Conservation (phyloP, 2,888 invertebrate genomes). For the Meliscaeva auricollis region DNA sequence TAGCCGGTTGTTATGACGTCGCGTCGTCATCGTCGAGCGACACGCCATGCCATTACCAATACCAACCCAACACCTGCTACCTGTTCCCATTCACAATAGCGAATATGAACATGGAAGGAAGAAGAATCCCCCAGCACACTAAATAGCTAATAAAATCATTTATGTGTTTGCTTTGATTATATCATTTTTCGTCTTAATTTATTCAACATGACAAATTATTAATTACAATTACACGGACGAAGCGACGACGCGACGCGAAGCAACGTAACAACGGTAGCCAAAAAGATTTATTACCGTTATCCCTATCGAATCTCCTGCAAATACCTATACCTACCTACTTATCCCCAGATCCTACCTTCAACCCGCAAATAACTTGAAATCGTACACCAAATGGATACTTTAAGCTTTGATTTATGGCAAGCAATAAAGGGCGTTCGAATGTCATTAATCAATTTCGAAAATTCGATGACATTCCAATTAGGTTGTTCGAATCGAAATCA, state of each 20-base stretch:
- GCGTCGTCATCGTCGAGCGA: neutral
- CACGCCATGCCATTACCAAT: neutral
- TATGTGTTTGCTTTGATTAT: conserved; percentile 42
- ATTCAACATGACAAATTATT: conserved; percentile 63
- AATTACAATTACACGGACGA: conserved; percentile 21
- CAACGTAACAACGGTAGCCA: neutral
- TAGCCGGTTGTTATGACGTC: neutral
- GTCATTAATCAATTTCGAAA: conserved; percentile 54
- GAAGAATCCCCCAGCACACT: neutral
- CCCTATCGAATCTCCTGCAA: conserved; percentile 17
- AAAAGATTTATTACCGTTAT: conserved; percentile 50
- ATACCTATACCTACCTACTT: neutral
- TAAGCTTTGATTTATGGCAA: conserved; percentile 51
- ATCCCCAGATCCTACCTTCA: neutral
- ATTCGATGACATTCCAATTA: conserved; percentile 64
- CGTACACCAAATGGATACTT: conserved; percentile 2
- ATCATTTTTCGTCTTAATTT: conserved; percentile 60
- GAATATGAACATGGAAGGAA: neutral
- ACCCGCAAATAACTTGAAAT: conserved; percentile 17
- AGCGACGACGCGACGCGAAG: too few relatives aligned
- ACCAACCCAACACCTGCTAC: neutral
- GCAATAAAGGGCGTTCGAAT: conserved; percentile 11
- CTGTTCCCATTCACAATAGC: neutral
- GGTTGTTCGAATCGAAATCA: conserved; percentile 46
- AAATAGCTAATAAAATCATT: neutral